Base-by-base conservation (phyloP, 1,140 invertebrate species). In the Pseudomyrmex cubaensis region DNA sequence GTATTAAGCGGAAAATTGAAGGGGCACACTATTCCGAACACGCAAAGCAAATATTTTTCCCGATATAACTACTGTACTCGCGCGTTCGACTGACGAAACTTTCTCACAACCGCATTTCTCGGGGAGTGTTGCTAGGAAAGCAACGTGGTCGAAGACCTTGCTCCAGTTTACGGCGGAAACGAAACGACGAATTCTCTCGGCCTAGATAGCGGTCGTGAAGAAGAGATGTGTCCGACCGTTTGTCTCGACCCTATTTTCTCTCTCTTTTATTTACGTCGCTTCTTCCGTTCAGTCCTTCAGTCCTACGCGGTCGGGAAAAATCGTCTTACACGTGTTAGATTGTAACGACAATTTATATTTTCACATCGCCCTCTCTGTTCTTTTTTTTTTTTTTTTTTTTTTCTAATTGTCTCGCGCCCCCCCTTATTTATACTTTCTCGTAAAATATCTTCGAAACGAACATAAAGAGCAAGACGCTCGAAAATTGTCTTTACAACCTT, bases 121-220 rank as follows among this genome's bases (percentile, higher is more conserved):
- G 25, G 25, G 70, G 57, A 61, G 54, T 64, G 57, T 73, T 87
- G 69, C 86, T 87, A 88, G 84, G 57, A 86, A 86, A 84, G 35
- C 35, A 35, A 82, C 61, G 66, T 78, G 74, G 77, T 78, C 85
- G 69, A 83, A 78, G 83, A 89, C 84, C 84, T 89, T 89, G 87
- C 70, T 82, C 87, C 80, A 89, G 66, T 84, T 89, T 75, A 59
- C n/a, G 84, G 84, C 69, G 75, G 59, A 86, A 89, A 89, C 73
- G 73, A 78, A 85, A 78, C 73, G 70, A 67, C 66, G 76, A 82
- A 74, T 83, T 88, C 61, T 83, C 75, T 86, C 85, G 84, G 74
- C 75, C 76, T 80, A 87, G 85, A 89, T 89, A 85, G 72, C 63
- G 64, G 54, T 50, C 15, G 73, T 22, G 17, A 69, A 69, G 10